Evolutionary conservation across 2,797 vertebrate genomes (phyloP), one percentile per base, ranked within the genome.

Genomic region (Heteromormyrus szaboi): DNA sequence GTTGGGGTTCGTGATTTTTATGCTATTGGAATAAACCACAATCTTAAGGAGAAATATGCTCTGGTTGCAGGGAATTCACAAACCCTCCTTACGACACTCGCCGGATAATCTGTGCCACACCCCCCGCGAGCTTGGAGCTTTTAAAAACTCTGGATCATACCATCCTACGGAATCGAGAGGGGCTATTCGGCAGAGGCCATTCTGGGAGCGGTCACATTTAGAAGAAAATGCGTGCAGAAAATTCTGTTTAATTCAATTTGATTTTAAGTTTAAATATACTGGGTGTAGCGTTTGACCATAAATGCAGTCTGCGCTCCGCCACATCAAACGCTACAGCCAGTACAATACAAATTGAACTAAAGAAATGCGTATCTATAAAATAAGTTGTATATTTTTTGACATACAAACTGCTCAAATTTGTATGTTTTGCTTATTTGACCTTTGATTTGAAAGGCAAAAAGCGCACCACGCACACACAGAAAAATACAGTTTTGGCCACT

Each of bases 141-240:
- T 56, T 88, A 56, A 81, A 88, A 79, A 37, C 68, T 81, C 53
- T 22, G 87, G 87, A 83, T 54, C 72, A 41, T 72, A 88, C 87
- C 87, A 88, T 46, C 17, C 50, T 9, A 48, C 25, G 29, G 9
- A n/a, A 51, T 19, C 87, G 29, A 33, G 46, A 41, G 87, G 85
- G 85, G 14, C 17, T 62, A 41, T n/a, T 50, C 19, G 0, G n/a
- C 19, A n/a, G 79, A 46, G 8, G 44, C 46, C 46, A 83, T 83
- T 41, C 33, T 4, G 68, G 33, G 68, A 33, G 33, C 33, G 2
- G 14, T 76, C 33, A 72, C 68, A 72, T 17, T 37, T 72, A 72
- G 68, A 37, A 72, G 33, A 33, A 33, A 33, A 33, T 33, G 11
- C 3, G 0, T 12, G 29, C 25, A 33, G 29, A 14, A 68, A 33